phyloP scores from a whole-genome alignment of 1,140 invertebrate species.

The Tetraneura akinire region DNA sequence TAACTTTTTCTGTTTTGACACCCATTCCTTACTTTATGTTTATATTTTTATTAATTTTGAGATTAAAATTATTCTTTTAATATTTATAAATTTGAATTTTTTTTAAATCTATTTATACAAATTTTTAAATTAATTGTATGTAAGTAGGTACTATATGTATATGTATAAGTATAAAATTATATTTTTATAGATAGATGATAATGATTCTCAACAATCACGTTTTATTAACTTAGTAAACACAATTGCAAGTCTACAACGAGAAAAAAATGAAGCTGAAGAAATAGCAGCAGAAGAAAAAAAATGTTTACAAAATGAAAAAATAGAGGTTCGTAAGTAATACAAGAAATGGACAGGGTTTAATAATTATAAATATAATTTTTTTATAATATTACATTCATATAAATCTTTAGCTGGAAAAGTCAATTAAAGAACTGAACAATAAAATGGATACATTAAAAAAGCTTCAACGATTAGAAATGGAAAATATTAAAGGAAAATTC shows the following conservation, averaged over 20 bases:
- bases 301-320: background rate
- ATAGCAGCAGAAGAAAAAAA: conserved; percentile 24
- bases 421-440: conserved; percentile 63
- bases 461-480: conserved; percentile 50
- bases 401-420: conserved; percentile 65
- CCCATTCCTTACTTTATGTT: too few relatives aligned
- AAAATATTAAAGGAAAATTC: conserved; percentile 49
- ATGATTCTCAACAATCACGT: conserved; percentile 46
- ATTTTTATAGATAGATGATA: background rate
- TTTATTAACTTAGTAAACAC: conserved; percentile 41
- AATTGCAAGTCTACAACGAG: conserved; percentile 28
- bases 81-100: too few relatives aligned
- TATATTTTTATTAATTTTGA: too few relatives aligned
- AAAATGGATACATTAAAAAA: conserved; percentile 50
- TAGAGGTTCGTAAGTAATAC: conserved; percentile 11
- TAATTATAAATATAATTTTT: too few relatives aligned
- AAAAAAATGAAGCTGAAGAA: conserved; percentile 48
- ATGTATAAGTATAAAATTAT: too few relatives aligned
- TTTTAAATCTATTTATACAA: too few relatives aligned
- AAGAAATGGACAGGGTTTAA: too few relatives aligned
- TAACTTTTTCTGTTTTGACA: background rate
- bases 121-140: too few relatives aligned
- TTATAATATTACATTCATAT: background rate
- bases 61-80: too few relatives aligned
- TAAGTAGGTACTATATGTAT: too few relatives aligned